Conservation (phyloP, 2,888 invertebrate genomes). For the Cecidostiba fungosa region DNA sequence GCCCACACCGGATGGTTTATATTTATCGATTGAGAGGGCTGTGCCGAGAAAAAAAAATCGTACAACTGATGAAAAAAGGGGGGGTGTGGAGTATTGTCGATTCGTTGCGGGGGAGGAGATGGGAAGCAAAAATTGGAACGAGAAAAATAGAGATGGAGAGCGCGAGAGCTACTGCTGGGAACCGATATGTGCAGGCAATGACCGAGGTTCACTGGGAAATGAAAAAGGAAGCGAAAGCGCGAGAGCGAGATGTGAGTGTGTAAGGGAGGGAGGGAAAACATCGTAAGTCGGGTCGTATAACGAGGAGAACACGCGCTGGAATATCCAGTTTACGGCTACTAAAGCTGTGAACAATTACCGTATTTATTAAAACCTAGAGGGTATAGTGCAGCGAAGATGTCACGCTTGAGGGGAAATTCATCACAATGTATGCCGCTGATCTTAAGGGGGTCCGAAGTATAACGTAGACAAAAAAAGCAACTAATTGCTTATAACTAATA, state of each 20-base stretch:
- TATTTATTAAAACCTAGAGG: not conserved
- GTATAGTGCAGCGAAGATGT: not conserved
- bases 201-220: not conserved
- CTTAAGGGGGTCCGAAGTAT: too few species aligned
- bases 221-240: not conserved
- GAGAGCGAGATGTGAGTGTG: not conserved
- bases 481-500: too few species aligned
- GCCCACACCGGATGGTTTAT: constrained; percentile 68
- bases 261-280: not conserved
- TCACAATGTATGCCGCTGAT: not conserved
- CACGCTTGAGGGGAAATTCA: not conserved
- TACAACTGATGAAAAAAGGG: not conserved
- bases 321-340: constrained; percentile 15
- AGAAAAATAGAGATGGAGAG: not conserved
- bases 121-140: not conserved
- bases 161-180: not conserved
- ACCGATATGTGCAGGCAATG: not conserved
- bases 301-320: not conserved
- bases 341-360: constrained; percentile 21
- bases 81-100: not conserved
- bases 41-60: not conserved
- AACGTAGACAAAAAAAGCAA: too few species aligned
- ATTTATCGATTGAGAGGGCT: constrained; percentile 70
- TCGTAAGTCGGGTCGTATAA: not conserved
- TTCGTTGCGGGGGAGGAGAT: not conserved